Conservation (phyloP, 2,888 invertebrate species). For the Iselma pallidipennis region DNA sequence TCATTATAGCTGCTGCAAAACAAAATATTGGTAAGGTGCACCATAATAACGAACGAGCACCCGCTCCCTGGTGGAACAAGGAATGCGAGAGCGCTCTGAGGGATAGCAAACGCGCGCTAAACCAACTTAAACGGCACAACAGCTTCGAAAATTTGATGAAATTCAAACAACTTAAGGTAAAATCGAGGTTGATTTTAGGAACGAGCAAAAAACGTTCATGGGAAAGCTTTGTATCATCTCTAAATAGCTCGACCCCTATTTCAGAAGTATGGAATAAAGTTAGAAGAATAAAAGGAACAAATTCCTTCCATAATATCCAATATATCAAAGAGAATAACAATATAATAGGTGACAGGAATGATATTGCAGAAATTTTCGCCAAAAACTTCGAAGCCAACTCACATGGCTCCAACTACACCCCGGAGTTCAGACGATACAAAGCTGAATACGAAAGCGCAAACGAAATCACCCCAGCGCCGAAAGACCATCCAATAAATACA, state of each 20-base stretch:
- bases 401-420: constrained; percentile 5
- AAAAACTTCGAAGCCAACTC: constrained; percentile 5
- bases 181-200: constrained; percentile 18
- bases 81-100: constrained; percentile 21
- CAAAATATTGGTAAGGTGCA: constrained; percentile 6
- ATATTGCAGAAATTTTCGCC: constrained; percentile 10
- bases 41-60: neutral
- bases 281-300: constrained; percentile 17
- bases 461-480: neutral
- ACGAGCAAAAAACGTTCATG: constrained; percentile 19
- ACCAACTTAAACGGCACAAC: constrained; percentile 18
- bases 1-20: neutral
- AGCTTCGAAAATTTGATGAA: constrained; percentile 16
- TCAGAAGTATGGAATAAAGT: constrained; percentile 23
- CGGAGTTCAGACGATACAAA: constrained; percentile 2
- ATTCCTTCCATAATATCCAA: constrained; percentile 6
- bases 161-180: constrained; percentile 24
- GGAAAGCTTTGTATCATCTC: constrained; percentile 10
- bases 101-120: constrained; percentile 23
- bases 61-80: constrained; percentile 29
- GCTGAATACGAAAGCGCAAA: constrained; percentile 1
- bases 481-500: constrained; percentile 12
- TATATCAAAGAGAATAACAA: neutral
- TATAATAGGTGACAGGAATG: neutral
- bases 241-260: constrained; percentile 12